phyloP scores from a whole-genome alignment of 2,113 vertebrate species.

The Aramus guarauna region DNA sequence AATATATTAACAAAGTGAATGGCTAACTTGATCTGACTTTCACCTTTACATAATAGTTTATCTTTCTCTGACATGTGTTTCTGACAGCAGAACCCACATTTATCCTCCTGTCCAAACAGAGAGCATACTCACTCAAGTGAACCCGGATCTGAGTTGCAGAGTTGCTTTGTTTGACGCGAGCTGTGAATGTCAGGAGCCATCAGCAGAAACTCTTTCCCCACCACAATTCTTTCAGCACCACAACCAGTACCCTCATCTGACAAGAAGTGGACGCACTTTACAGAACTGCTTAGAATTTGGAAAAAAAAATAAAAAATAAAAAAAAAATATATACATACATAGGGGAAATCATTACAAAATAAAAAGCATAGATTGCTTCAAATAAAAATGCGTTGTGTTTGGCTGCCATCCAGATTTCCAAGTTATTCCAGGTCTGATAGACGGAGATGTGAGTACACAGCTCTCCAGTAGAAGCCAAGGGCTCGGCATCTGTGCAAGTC shows the following conservation, averaged over 20 bases:
- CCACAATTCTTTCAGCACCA: constrained; percentile 13
- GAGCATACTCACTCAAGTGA: background rate
- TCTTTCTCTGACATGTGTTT: background rate
- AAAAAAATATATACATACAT: background rate
- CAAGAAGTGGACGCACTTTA: accelerated
- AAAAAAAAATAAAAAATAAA: background rate
- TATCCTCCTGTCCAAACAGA: background rate
- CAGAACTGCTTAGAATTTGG: background rate
- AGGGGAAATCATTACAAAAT: background rate
- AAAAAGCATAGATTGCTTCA: background rate
- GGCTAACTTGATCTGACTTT: background rate
- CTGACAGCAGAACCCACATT: background rate
- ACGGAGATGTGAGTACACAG: constrained; percentile 13
- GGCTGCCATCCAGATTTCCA: background rate
- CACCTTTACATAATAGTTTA: background rate
- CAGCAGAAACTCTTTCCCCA: background rate
- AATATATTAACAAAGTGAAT: background rate
- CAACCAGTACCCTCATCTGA: background rate
- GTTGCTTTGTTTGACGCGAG: background rate
- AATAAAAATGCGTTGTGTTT: background rate
- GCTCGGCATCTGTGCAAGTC: background rate
- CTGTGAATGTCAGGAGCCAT: background rate
- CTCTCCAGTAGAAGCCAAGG: constrained; percentile 2
- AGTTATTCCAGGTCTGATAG: constrained; percentile 30
- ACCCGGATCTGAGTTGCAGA: accelerated